Conservation (phyloP, 1,140 invertebrate species). For the Polypedilum pembai region DNA sequence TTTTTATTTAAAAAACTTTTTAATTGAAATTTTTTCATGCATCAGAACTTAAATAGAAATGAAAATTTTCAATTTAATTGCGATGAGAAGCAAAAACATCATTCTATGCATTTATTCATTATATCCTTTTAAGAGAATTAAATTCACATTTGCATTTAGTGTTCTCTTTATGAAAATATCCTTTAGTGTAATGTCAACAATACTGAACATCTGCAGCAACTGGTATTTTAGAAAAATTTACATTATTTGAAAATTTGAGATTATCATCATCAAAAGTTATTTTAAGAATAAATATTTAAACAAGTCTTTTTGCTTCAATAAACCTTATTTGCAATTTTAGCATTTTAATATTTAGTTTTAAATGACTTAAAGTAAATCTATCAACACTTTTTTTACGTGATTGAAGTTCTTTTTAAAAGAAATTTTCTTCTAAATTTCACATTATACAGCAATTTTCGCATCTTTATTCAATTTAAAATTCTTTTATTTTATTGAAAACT, state of each 20-base stretch:
- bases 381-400: too few relatives aligned
- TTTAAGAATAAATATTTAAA: constrained; percentile 3
- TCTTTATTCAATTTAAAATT: too few relatives aligned
- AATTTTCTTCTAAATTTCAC: too few relatives aligned
- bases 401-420: too few relatives aligned
- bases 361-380: too few relatives aligned
- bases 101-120: background rate
- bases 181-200: background rate
- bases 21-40: background rate
- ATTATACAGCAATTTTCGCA: too few relatives aligned
- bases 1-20: background rate
- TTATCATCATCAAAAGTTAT: background rate
- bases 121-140: constrained; percentile 2
- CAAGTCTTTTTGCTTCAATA: too few relatives aligned
- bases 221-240: background rate
- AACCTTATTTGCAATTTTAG: too few relatives aligned
- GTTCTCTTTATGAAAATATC: constrained; percentile 4
- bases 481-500: too few relatives aligned
- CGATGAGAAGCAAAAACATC: background rate
- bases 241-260: background rate
- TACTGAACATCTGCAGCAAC: background rate
- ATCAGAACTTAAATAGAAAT: background rate
- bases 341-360: too few relatives aligned
- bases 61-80: background rate
- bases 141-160: background rate